These are phyloP conservation scores for Siniperca undulata DNA, from an alignment of 2,797 vertebrate genomes.

Conservation along the genomic window DNA sequence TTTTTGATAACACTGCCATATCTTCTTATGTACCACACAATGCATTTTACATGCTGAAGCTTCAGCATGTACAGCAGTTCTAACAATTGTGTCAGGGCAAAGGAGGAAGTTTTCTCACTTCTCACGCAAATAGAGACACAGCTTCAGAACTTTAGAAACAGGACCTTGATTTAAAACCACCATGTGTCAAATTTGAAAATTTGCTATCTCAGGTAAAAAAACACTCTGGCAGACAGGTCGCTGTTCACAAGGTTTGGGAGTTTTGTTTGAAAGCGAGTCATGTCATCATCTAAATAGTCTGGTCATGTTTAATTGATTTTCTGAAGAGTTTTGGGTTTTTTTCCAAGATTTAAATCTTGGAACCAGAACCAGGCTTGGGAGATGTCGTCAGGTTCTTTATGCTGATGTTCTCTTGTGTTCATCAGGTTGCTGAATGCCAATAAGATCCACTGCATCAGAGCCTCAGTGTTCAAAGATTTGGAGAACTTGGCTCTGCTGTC, in stretches of 20 bases:
- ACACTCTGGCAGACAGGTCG: no score
- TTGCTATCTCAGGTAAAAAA: not conserved
- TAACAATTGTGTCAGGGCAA: not conserved
- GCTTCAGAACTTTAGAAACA: not conserved
- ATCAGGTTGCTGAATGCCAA: conserved; percentile 95
- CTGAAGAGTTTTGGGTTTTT: not conserved
- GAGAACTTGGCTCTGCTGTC: conserved; percentile 96
- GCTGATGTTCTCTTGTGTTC: not conserved
- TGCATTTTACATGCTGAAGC: not conserved
- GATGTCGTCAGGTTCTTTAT: not conserved
- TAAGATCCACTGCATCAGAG: conserved; percentile 96
- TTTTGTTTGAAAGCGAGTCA: not conserved
- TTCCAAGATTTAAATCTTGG: not conserved
- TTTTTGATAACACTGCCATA: not conserved
- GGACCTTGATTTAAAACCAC: no score
- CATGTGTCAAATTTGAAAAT: not conserved
- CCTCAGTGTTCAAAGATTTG: conserved; percentile 92
- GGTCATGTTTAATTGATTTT: not conserved
- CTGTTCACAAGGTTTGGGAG: not conserved
- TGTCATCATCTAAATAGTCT: not conserved
- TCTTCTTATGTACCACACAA: not conserved
- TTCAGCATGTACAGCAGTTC: no score
- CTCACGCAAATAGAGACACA: not conserved
- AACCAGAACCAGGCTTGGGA: not conserved
- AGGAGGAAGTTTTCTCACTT: not conserved